Conservation (phyloP, 2,113 vertebrate species). For the Crocuta crocuta region DNA sequence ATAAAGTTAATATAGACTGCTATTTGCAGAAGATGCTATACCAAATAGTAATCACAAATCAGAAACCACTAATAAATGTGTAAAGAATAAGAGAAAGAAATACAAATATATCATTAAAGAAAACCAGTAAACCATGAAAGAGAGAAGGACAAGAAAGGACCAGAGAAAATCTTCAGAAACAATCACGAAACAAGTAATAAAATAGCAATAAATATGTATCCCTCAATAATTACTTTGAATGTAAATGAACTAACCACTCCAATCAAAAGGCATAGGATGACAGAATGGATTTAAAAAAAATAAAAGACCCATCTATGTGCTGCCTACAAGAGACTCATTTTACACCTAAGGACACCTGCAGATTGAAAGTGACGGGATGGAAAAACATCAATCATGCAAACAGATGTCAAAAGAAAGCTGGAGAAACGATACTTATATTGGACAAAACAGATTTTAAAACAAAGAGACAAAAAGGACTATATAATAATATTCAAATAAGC, state of each 20-base stretch:
- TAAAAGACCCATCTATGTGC: not conserved
- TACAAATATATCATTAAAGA: not conserved
- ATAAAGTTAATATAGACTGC: not conserved
- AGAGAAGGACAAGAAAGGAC: not conserved
- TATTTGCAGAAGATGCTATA: not conserved
- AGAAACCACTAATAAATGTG: not conserved
- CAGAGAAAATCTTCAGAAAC: not conserved
- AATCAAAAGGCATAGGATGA: not conserved
- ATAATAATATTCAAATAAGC: too few relatives aligned
- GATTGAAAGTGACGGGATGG: not conserved
- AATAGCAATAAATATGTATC: not conserved
- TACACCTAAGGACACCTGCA: not conserved
- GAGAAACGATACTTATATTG: not conserved
- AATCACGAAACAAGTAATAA: not conserved
- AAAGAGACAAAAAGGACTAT: not conserved
- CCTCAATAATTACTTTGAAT: not conserved
- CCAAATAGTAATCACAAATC: not conserved
- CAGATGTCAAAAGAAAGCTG: not conserved
- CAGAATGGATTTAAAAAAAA: not conserved
- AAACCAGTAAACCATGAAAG: not conserved
- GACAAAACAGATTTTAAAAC: not conserved
- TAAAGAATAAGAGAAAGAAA: not conserved
- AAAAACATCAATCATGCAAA: not conserved
- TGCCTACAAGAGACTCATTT: not conserved
- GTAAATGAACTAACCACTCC: not conserved